phyloP scores from a whole-genome alignment of 2,113 vertebrate genomes.

The Phylloscopus whistleri region DNA sequence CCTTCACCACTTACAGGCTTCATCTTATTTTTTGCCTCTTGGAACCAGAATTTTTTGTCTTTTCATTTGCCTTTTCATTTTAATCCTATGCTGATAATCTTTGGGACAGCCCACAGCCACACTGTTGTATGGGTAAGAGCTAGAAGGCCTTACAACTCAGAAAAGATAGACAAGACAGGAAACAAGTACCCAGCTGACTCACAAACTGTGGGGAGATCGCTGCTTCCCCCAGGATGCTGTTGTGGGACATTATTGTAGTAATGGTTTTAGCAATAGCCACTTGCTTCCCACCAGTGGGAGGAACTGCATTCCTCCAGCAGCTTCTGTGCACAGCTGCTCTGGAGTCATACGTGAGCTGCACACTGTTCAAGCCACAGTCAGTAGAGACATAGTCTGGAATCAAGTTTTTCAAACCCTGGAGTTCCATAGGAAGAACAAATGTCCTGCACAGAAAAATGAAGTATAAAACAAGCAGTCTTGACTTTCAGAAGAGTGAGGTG shows the following conservation, averaged over 20 bases:
- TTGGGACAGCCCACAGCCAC: not conserved
- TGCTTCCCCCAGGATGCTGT: not conserved
- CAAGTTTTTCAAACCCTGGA: not conserved
- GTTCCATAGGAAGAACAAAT: not conserved
- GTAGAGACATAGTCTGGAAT: not conserved
- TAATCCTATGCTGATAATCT: not conserved
- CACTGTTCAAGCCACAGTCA: not conserved
- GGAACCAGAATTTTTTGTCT: not conserved
- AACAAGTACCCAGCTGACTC: not conserved
- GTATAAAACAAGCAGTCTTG: not conserved
- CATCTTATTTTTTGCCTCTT: not conserved
- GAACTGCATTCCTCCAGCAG: not conserved
- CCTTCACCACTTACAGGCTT: not conserved
- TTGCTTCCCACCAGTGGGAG: not conserved
- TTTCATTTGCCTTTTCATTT: not conserved
- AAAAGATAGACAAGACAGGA: not conserved
- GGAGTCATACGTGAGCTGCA: accelerated
- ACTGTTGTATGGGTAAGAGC: not conserved
- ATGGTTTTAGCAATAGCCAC: not conserved
- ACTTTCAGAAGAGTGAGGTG: not conserved
- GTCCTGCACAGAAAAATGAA: not conserved
- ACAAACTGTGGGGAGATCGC: not conserved
- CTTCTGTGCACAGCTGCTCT: not conserved
- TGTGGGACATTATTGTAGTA: not conserved
- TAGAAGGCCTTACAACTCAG: not conserved